A percentile compares a stretch with the other conserved stretches of the same genome.
Evolutionary conservation across 30 jellyfish, hydroid and myxozoan genomes (phyloP).

Genomic region (Aurelia aurita): DNA sequence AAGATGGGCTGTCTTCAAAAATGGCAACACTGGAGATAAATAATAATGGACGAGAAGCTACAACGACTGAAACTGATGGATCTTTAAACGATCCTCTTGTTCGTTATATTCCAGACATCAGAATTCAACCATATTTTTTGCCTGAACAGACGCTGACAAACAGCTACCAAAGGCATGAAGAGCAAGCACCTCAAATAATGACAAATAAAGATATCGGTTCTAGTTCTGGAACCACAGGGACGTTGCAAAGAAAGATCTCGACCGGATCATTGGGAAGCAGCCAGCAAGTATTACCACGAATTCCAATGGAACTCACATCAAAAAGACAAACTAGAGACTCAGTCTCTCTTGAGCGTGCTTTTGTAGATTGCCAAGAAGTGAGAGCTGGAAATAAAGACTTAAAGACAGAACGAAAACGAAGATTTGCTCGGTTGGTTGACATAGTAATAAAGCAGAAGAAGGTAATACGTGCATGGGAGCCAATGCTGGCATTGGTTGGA

Average conservation of each 20-base stretch:
- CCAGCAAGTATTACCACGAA: slow-evolving; percentile 35
- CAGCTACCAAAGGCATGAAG: background rate
- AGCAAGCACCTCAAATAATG: background rate
- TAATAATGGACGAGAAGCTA: background rate
- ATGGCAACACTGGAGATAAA: background rate
- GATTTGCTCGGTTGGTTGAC: slow-evolving; percentile 59
- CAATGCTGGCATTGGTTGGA: slow-evolving; percentile 54
- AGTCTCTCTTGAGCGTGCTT: slow-evolving; percentile 43
- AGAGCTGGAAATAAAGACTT: slow-evolving; percentile 21
- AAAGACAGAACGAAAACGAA: slow-evolving; percentile 55
- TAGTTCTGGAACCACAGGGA: background rate
- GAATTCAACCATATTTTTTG: background rate
- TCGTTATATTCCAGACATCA: background rate
- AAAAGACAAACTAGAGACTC: slow-evolving; percentile 5
- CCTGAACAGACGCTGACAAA: background rate
- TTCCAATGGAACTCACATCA: slow-evolving; percentile 44
- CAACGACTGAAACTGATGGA: background rate
- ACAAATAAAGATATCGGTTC: background rate
- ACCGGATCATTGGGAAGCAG: background rate
- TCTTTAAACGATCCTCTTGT: background rate
- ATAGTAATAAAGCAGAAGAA: slow-evolving; percentile 46
- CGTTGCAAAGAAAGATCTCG: slow-evolving; percentile 7
- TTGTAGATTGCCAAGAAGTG: slow-evolving; percentile 40
- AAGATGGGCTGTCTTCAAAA: too few relatives aligned
- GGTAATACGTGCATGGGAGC: slow-evolving; percentile 73